Evolutionary conservation across 2,797 vertebrate species (phyloP), one percentile per base, ranked within the genome.

Genomic region (Okamejei kenojei): DNA sequence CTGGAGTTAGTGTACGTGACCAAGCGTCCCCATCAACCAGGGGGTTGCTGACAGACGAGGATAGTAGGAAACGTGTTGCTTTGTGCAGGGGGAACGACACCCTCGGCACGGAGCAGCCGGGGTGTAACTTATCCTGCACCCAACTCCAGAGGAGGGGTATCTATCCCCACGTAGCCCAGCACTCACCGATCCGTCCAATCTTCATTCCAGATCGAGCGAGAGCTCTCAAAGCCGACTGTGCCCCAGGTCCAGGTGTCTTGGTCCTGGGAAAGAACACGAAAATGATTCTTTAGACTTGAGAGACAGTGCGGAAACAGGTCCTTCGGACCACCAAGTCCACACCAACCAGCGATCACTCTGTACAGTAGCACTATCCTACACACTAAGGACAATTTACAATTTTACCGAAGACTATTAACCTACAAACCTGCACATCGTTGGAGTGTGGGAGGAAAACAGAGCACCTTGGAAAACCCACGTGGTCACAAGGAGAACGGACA

Each of bases 201-300:
- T 99, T 99, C 99, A 99, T 99, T 32, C 99, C 98, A 0, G 99
- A 99, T 11, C 98, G 98, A 94, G 99, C 99, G 94, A 99, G 95
- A 93, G 99, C 99, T 95, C 99, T 96, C 94, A 99, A 97, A 17
- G 99, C 99, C 74, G 99, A 99, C 96, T 99, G 99, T 19, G 99
- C 99, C 93, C 99, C 99, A 0, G 98, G 98, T 94, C 99, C 99
- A 5, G 98, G 99, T 93, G 99, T 99, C 96, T 99, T 99, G 54
- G 99, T 99, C 96, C 99, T 99, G 94, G 15, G 93, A 84, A 77
- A 94, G 7, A 93, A 82, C 32, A 5, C 6, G 26, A 29, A 6
- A 32, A 88, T 3, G 3, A 15, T 35, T 32, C n/a, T 45, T 45
- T 45, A 45, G 45, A 45, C 45, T 45, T 45, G 45, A 45, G 45